phyloP scores from a whole-genome alignment of 2,113 vertebrate species.

The Chaetodon auriga region DNA sequence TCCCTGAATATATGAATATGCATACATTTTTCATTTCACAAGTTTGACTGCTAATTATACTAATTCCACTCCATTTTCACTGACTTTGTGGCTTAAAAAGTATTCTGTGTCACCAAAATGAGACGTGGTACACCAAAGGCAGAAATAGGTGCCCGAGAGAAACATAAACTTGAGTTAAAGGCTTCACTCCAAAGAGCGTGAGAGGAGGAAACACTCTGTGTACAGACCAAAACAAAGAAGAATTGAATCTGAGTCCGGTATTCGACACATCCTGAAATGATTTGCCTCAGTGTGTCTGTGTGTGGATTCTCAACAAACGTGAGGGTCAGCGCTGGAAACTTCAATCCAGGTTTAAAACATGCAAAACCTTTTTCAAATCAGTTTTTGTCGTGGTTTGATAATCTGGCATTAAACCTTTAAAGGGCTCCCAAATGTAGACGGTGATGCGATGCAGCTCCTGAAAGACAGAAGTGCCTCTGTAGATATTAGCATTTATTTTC shows the following conservation, averaged over 20 bases:
- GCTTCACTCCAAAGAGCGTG: conserved; percentile 30
- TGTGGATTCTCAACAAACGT: background rate
- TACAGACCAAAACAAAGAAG: conserved; percentile 10
- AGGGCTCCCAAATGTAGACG: conserved; percentile 3
- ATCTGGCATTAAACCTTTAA: conserved; percentile 10
- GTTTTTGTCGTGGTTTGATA: background rate
- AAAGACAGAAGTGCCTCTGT: conserved; percentile 29
- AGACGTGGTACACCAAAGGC: background rate
- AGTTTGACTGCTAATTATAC: background rate
- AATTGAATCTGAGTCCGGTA: background rate
- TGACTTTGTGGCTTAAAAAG: conserved; percentile 30
- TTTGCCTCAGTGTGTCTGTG: background rate
- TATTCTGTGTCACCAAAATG: background rate
- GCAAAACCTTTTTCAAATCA: background rate
- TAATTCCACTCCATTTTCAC: background rate
- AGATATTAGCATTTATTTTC: conserved; percentile 17
- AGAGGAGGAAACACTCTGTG: background rate
- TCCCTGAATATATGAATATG: too few relatives aligned
- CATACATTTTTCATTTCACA: too few relatives aligned
- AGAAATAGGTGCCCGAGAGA: background rate
- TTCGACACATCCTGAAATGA: background rate
- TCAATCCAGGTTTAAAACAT: background rate
- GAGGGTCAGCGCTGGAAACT: background rate
- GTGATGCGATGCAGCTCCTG: background rate
- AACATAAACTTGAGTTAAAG: conserved; percentile 5